A percentile compares a stretch with the other conserved stretches of the same genome.
These are phyloP conservation scores for Bradypodion ventrale DNA, from an alignment of 2,797 vertebrate genomes.

Conservation along the genomic window DNA sequence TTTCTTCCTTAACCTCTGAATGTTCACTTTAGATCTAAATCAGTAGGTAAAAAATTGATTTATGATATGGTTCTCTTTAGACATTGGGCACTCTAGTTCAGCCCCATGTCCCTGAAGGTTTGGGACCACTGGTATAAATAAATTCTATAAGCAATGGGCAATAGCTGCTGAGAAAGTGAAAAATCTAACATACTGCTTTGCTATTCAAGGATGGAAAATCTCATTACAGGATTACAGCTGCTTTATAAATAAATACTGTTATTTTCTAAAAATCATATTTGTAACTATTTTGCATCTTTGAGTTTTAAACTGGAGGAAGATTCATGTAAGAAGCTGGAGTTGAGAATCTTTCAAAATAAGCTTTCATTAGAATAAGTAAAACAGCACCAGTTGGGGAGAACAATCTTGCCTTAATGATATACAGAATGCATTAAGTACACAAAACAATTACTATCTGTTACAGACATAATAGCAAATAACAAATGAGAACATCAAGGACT, in stretches of 20 bases:
- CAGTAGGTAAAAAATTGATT: too few relatives aligned
- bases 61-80: too few relatives aligned
- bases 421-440: slow-evolving; percentile 20
- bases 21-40: too few relatives aligned
- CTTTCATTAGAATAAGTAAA: neutral
- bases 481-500: slow-evolving; percentile 11
- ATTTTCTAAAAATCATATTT: neutral
- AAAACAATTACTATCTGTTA: slow-evolving; percentile 15
- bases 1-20: too few relatives aligned
- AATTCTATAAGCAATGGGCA: too few relatives aligned
- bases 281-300: neutral
- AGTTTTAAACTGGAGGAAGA: neutral
- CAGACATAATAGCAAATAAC: slow-evolving; percentile 31
- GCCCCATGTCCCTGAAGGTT: too few relatives aligned
- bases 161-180: too few relatives aligned
- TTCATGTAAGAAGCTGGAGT: neutral
- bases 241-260: neutral
- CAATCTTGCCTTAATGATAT: slow-evolving; percentile 16
- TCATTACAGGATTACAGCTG: neutral
- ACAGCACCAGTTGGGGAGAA: neutral
- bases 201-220: neutral
- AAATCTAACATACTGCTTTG: too few relatives aligned
- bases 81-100: too few relatives aligned
- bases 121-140: too few relatives aligned
- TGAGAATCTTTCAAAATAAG: slow-evolving; percentile 5